Evolutionary conservation across 1,140 invertebrate genomes (phyloP), one percentile per base, ranked within the genome.

Genomic region (Anastatus disparis): DNA sequence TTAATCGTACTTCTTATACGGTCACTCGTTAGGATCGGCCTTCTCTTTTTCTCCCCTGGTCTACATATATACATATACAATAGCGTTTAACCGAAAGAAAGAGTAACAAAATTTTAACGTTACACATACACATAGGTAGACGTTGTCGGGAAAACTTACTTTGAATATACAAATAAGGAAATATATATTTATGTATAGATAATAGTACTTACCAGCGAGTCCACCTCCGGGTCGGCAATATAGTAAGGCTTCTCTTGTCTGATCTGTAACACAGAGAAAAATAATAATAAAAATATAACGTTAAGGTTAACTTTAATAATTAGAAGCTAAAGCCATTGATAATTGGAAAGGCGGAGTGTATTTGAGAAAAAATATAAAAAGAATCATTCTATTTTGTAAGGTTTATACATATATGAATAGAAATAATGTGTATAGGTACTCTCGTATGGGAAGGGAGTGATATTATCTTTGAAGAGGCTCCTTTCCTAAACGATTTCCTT

Each of bases 151-250:
- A 13, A 7, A 6, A 17, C 56, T n/a, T 15, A 44, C 67, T 69
- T 48, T 40, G 31, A 52, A 12, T 8, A 10, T n/a, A 40, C 35
- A 44, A 44, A 70, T 70, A 70, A 31, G 68, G 48, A 70, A 63
- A 55, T 26, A 26, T 63, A 62, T 55, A n/a, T n/a, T n/a, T n/a
- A n/a, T n/a, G n/a, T n/a, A n/a, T n/a, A n/a, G n/a, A n/a, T n/a
- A n/a, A n/a, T n/a, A n/a, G n/a, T n/a, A 95, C 95, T 97, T 90
- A 98, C 96, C 90, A 98, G 91, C 89, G 95, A 96, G 89, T 98
- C 96, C 86, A 98, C 94, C 92, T 98, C 97, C 81, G 95, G 95
- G 89, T 98, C 96, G 82, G 96, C 95, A 89, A 95, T 94, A 88
- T 98, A 98, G 90, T 96, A 97, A 82, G 95, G 95, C 90, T 97